Base-by-base conservation (phyloP, 2,113 vertebrate genomes). In the Grammomys surdaster region DNA sequence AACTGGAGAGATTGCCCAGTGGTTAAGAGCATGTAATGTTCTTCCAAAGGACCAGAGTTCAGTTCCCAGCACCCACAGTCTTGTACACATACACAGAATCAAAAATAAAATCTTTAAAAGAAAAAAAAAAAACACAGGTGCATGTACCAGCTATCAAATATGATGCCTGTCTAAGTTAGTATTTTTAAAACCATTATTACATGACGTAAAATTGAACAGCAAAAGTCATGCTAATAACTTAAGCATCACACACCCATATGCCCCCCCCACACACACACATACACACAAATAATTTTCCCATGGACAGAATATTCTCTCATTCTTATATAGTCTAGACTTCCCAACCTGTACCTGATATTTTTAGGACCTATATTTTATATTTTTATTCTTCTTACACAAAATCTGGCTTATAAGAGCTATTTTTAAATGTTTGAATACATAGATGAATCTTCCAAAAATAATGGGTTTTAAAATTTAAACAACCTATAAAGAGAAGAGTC, bases 121-220 rank as follows among this genome's bases (percentile, higher is more conserved):
- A 81, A 58, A 56, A 33, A 58, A 56, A 33, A 31, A 76, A 76
- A 94, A 91, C 46, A 86, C 69, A 82, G 77, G 86, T 95, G 56
- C 40, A 69, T 82, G 43, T 85, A 54, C 75, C 28, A 54, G 56
- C 82, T 77, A 56, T 70, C 69, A 94, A 93, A 77, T 77, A 67
- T 3, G 6, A 86, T 70, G 70, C 87, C 87, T 46, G 73, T 92
- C 77, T 80, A 84, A 87, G 43, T 94, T 96, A 82, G 65, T 87
- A 94, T 65, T 70, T 92, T 89, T 89, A 84, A 95, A 96, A 72
- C 85, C 90, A 95, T 51, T 92, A 96, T 90, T 65, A 58, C 58
- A 85, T 13, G 43, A 58, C 73, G 28, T 90, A 81, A 89, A 89
- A 56, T 51, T 76, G 75, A 90, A 91, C 75, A 77, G 40, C 73